Conservation (phyloP, 2,113 vertebrate species). For the Aptenodytes patagonicus region DNA sequence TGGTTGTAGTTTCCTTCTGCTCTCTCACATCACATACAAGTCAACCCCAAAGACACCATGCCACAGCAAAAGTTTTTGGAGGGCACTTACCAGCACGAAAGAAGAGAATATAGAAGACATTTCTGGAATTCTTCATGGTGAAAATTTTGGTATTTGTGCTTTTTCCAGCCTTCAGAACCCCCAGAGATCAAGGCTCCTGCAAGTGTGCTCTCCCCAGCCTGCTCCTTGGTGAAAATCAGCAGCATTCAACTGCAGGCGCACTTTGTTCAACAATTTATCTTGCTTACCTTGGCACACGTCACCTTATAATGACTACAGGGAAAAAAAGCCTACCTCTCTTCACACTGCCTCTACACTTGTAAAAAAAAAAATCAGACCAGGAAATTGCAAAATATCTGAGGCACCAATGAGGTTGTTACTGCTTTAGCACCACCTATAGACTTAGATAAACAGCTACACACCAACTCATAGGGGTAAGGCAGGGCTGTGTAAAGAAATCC, state of each 20-base stretch:
- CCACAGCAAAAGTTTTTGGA: not conserved
- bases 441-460: not conserved
- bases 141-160: not conserved
- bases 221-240: not conserved
- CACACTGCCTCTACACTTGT: not conserved
- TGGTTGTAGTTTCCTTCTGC: not conserved
- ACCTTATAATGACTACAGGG: not conserved
- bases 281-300: not conserved
- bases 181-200: not conserved
- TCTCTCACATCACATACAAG: not conserved
- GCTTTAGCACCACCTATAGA: conserved; percentile 3
- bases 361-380: not conserved
- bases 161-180: not conserved
- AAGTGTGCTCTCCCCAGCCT: not conserved
- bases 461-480: accelerated
- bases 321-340: not conserved
- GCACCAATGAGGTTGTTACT: not conserved
- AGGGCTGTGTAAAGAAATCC: not conserved
- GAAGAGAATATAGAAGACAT: not conserved
- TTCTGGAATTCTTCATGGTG: not conserved
- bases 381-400: not conserved
- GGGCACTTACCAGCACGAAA: conserved; percentile 38
- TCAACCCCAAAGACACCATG: not conserved
- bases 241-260: not conserved
- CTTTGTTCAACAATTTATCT: not conserved